Conservation (phyloP, 2,888 invertebrate genomes). For the Athalia circularis region DNA sequence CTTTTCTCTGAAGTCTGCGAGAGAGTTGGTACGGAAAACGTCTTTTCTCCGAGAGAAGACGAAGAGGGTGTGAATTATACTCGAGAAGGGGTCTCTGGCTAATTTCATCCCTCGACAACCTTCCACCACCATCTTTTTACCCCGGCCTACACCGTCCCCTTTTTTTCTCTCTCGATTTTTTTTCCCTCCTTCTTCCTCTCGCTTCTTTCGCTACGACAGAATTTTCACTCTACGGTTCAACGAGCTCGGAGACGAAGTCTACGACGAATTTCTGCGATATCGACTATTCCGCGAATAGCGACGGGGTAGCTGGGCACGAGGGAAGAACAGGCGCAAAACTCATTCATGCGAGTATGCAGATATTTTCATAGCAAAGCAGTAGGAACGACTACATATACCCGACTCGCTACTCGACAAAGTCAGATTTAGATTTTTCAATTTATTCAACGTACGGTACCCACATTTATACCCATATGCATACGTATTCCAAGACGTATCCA, state of each 20-base stretch:
- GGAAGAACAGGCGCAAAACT: too few relatives aligned
- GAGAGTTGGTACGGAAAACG: slow-evolving; percentile 4
- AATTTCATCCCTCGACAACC: slow-evolving; percentile 40
- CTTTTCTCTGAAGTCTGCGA: not conserved
- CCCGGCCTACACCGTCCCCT: not conserved
- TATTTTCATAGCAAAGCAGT: too few relatives aligned
- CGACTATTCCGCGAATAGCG: too few relatives aligned
- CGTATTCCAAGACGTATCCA: too few relatives aligned
- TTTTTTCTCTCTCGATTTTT: not conserved
- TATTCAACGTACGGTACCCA: too few relatives aligned
- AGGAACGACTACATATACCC: too few relatives aligned
- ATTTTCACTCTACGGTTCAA: slow-evolving; percentile 18
- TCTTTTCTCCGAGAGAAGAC: slow-evolving; percentile 23
- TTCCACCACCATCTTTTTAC: slow-evolving; percentile 12
- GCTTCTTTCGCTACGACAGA: slow-evolving; percentile 13
- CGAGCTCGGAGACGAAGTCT: not conserved
- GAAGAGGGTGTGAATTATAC: slow-evolving; percentile 42
- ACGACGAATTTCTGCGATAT: not conserved
- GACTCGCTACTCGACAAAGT: too few relatives aligned
- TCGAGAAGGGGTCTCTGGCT: slow-evolving; percentile 41
- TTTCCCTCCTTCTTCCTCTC: not conserved
- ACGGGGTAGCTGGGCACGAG: too few relatives aligned
- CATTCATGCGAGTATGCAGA: too few relatives aligned
- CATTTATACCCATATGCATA: too few relatives aligned
- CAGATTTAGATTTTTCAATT: not conserved